These are phyloP conservation scores for Anagyrus pseudococci DNA, from an alignment of 2,888 invertebrate genomes.

Conservation along the genomic window DNA sequence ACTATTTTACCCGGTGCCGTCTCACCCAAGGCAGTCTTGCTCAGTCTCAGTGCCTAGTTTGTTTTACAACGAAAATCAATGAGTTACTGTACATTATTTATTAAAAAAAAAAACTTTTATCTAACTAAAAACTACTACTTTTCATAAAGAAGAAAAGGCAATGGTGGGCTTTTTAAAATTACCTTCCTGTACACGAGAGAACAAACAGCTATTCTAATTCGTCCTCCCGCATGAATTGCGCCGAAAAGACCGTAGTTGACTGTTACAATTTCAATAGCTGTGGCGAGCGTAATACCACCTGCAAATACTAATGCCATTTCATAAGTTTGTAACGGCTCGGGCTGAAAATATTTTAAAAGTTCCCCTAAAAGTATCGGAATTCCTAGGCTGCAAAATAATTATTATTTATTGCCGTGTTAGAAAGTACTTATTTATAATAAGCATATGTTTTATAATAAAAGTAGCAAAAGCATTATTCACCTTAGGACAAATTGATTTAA, in stretches of 20 bases:
- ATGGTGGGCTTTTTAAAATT: constrained; percentile 45
- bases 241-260: constrained; percentile 73
- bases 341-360: constrained; percentile 70
- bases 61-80: not conserved
- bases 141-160: too few species aligned
- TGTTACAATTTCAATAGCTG: constrained; percentile 64
- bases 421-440: not conserved
- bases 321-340: constrained; percentile 37
- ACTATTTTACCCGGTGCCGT: constrained; percentile 70
- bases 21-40: constrained; percentile 72
- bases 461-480: constrained; percentile 29
- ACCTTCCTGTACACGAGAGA: constrained; percentile 88
- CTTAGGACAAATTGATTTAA: constrained; percentile 57
- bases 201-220: constrained; percentile 81
- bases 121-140: not conserved
- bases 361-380: constrained; percentile 73
- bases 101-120: constrained; percentile 59
- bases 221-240: constrained; percentile 80
- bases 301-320: constrained; percentile 53
- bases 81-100: not conserved
- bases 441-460: not conserved
- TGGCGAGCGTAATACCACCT: constrained; percentile 52
- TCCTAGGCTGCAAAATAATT: constrained; percentile 64
- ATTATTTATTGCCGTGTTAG: not conserved
- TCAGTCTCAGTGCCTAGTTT: constrained; percentile 41